Percentiles rank a stretch among this genome's conserved stretches.
These are phyloP conservation scores for Suricata suricatta DNA, from an alignment of 2,113 vertebrate genomes.

Conservation along the genomic window DNA sequence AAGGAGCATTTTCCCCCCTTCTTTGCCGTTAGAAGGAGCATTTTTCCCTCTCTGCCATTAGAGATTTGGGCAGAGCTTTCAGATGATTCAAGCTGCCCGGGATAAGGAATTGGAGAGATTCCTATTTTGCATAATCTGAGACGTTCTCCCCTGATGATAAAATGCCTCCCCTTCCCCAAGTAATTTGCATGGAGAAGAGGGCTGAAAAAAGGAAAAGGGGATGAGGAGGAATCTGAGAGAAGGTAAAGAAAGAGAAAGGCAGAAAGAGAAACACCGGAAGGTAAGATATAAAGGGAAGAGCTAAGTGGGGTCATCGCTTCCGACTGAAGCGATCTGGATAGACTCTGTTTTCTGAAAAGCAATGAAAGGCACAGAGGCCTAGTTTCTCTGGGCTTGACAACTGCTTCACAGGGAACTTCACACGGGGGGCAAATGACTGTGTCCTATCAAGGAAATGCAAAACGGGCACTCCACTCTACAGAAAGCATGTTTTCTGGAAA, in stretches of 20 bases:
- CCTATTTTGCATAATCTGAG: background rate
- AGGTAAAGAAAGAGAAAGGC: background rate
- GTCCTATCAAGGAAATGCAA: conserved; percentile 17
- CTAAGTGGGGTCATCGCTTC: background rate
- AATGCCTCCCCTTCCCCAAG: background rate
- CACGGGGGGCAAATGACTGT: background rate
- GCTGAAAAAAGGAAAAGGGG: background rate
- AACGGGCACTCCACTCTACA: background rate
- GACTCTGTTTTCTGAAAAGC: background rate
- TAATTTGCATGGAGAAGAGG: background rate
- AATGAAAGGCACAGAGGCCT: background rate
- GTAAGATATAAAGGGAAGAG: background rate
- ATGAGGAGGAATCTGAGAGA: background rate
- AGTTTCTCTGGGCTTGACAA: background rate
- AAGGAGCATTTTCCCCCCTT: background rate
- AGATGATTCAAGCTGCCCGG: background rate
- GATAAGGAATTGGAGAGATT: background rate
- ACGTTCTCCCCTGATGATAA: background rate
- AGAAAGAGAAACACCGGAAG: background rate
- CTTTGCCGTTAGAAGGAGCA: background rate
- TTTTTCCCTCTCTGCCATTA: background rate
- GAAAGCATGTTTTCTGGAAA: background rate
- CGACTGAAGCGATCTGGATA: background rate
- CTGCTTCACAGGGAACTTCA: background rate
- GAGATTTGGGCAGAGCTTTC: background rate